Base-by-base conservation (phyloP, 1,140 invertebrate species). In the Armadillidium nasatum region DNA sequence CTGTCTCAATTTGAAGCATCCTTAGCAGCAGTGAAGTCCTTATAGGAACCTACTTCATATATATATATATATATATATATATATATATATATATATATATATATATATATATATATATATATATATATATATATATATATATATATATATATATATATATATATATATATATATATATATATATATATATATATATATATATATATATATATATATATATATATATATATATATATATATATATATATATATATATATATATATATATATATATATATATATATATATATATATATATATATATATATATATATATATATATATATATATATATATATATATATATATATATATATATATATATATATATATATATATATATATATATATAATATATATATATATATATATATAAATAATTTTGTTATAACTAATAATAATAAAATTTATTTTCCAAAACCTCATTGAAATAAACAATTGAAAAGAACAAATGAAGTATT, bases 51-150 rank as follows among this genome's bases (percentile, higher is more conserved):
- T 19, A 15, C 19, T 60, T 19, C 50, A 60, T 19, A 19, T 19
- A 15, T 19, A 60, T 60, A 60, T 60, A 60, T 60, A 60, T 60
- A 60, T 60, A 60, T 60, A 60, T 60, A 60, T 60, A 60, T 60
- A 60, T 60, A 60, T 60, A 60, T 60, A 60, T 60, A 60, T 60
- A 60, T 60, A 60, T 60, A 60, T 60, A 60, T 60, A 60, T 60
- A 60, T 60, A 60, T 60, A 60, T 60, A 60, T 60, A 60, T 60
- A 60, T 60, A 15, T 60, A 15, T 60, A 19, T 15, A 60, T 60
- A 15, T 60, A 19, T 60, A 15, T 60, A 19, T 60, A 60, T 15
- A 60, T 60, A 60, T 60, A 60, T 60, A 15, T 60, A 19, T 15
- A 60, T 60, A 15, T 60, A 19, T 60, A 15, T 60, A 19, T 60